Conservation (phyloP, 2,113 vertebrate species). For the Melanocharis versteri region DNA sequence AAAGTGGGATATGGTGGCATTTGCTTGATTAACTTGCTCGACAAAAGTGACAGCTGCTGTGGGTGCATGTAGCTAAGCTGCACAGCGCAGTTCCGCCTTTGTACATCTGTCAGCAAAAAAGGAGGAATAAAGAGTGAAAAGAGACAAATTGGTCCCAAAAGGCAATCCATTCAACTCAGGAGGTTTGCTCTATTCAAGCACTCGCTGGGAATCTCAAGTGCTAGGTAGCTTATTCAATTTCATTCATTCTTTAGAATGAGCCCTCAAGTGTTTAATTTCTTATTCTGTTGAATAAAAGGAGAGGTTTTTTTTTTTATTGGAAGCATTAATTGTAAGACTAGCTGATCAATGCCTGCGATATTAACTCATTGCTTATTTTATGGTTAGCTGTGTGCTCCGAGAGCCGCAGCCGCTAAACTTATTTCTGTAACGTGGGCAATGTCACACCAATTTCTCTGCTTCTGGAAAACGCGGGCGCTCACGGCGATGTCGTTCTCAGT, state of each 20-base stretch:
- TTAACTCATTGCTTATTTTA: conserved; percentile 79
- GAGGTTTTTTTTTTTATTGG: conserved; percentile 69
- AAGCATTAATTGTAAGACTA: conserved; percentile 87
- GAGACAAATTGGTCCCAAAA: conserved; percentile 99
- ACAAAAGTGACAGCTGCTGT: conserved; percentile 99
- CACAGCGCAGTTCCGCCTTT: conserved; percentile 98
- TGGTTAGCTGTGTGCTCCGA: conserved; percentile 33
- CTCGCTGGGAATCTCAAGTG: conserved; percentile 97
- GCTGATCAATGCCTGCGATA: conserved; percentile 85
- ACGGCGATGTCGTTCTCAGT: rapidly evolving
- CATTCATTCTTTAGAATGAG: conserved; percentile 96
- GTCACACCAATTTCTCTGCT: neutral
- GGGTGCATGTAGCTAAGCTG: conserved; percentile 96
- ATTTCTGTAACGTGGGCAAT: neutral
- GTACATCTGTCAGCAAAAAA: conserved; percentile 99
- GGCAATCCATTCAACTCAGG: conserved; percentile 99
- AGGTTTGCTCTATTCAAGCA: conserved; percentile 98
- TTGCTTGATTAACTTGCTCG: conserved; percentile 99
- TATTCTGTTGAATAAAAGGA: conserved; percentile 85
- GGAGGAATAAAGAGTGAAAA: conserved; percentile 98
- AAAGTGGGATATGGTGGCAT: conserved; percentile 99
- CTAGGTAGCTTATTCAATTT: conserved; percentile 99
- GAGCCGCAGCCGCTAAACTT: conserved; percentile 7
- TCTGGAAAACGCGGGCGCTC: neutral
- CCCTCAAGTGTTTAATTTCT: conserved; percentile 99